Base-by-base conservation (phyloP, 2,797 vertebrate genomes). In the Gymnoscopelus microlampas region DNA sequence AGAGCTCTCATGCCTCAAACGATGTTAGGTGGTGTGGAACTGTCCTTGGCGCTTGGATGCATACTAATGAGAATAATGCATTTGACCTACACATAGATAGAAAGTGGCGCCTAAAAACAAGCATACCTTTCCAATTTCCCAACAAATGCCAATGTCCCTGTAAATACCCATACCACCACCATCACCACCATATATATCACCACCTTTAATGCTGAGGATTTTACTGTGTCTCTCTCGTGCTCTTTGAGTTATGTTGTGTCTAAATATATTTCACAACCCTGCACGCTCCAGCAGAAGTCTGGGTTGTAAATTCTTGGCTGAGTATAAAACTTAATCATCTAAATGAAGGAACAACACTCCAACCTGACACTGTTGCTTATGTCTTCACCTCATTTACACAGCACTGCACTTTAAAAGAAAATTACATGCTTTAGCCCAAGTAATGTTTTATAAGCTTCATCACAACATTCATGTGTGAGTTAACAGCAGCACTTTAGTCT, bases 251-350 rank as follows among this genome's bases (percentile, higher is more conserved):
- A 49, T 23, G 53, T 49, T 24, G 32, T 3, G 0, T 0, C 8
- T 56, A 60, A 23, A 50, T 68, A 3, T 51, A 56, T 57, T 26
- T 0, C 60, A 1, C 63, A 29, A 13, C 51, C 4, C 44, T 71
- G 23, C 73, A 1, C 2, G 64, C 73, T 62, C 3, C 44, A 68
- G 76, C 74, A 35, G 60, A 8, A 53, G 59, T 0, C 47, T 7
- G 72, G 72, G 44, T 62, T n/a, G 1, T 56, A 64, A 78, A 79
- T 74, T 11, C 73, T 85, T 76, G 23, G 74, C 70, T 64, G 65
- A 78, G 70, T 70, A 78, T 67, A 74, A 83, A 76, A 73, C 78
- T 83, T 79, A 73, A 83, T 83, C 80, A 81, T 79, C 81, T 66
- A 74, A 87, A 68, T 68, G 61, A 65, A 61, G 12, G 15, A 76